Percentiles rank a stretch among this genome's conserved stretches.
Evolutionary conservation across 1,140 invertebrate genomes (phyloP).

Genomic region (Brachionus sp.): DNA sequence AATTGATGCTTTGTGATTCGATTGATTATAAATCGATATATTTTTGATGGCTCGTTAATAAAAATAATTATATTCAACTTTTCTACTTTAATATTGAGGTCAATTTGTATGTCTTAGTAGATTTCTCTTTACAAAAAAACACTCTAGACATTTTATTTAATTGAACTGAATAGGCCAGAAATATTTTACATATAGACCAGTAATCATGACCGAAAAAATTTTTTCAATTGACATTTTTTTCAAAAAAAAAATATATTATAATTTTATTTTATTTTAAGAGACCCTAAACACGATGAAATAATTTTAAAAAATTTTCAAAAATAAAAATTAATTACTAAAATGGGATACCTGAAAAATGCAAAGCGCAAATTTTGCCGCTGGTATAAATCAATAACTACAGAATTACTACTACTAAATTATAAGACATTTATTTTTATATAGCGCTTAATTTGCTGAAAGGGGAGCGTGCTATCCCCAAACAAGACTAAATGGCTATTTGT

Average conservation of each 20-base stretch:
- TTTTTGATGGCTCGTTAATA: background rate
- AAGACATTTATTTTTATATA: no score
- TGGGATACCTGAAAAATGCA: no score
- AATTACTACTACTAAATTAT: no score
- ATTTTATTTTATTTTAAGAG: background rate
- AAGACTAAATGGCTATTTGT: no score
- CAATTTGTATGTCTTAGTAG: background rate
- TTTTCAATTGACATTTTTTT: background rate
- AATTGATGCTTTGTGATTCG: background rate
- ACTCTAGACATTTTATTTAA: background rate
- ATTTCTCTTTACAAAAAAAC: background rate
- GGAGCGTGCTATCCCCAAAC: no score
- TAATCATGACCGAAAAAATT: background rate
- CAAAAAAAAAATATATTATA: background rate
- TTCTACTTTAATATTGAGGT: background rate
- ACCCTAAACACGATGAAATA: no score
- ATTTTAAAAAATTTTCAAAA: no score
- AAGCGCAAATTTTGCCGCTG: no score
- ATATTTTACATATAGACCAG: background rate
- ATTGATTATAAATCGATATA: constrained; percentile 5
- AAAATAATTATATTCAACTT: background rate
- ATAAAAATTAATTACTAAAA: no score
- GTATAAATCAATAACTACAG: no score
- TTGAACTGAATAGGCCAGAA: background rate
- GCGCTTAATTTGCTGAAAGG: no score